A percentile compares a stretch with the other conserved stretches of the same genome.
phyloP scores from a whole-genome alignment of 2,888 invertebrate genomes.

The Agriotes lineatus region DNA sequence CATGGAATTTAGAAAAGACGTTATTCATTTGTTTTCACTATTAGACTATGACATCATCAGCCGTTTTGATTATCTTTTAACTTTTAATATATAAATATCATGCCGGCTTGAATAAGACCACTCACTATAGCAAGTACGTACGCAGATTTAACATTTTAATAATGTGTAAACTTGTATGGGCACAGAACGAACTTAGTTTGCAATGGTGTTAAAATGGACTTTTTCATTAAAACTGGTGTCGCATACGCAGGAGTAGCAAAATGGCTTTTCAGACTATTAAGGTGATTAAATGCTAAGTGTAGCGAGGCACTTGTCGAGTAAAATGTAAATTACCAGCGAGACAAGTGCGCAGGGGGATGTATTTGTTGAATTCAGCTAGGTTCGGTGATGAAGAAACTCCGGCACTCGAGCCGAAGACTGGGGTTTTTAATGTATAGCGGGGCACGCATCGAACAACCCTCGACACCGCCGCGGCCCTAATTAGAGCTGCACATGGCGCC shows the following conservation, averaged over 20 bases:
- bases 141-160: too few relatives aligned
- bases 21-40: too few relatives aligned
- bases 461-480: constrained; percentile 41
- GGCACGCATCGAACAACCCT: constrained; percentile 44
- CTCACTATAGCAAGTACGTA: too few relatives aligned
- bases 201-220: not conserved
- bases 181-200: too few relatives aligned
- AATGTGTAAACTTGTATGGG: too few relatives aligned
- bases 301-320: constrained; percentile 31
- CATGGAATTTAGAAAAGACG: too few relatives aligned
- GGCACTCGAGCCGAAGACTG: constrained; percentile 36
- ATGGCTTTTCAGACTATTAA: constrained; percentile 35
- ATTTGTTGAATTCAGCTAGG: constrained; percentile 38
- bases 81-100: too few relatives aligned
- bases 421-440: constrained; percentile 42
- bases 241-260: constrained; percentile 10
- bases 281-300: constrained; percentile 36
- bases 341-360: constrained; percentile 34
- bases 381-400: constrained; percentile 39
- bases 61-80: too few relatives aligned
- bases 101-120: too few relatives aligned
- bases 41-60: too few relatives aligned
- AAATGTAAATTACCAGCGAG: constrained; percentile 39
- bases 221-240: not conserved
- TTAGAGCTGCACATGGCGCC: constrained; percentile 46